These are phyloP conservation scores for Bucorvus abyssinicus DNA, from an alignment of 2,797 vertebrate genomes.

Conservation along the genomic window DNA sequence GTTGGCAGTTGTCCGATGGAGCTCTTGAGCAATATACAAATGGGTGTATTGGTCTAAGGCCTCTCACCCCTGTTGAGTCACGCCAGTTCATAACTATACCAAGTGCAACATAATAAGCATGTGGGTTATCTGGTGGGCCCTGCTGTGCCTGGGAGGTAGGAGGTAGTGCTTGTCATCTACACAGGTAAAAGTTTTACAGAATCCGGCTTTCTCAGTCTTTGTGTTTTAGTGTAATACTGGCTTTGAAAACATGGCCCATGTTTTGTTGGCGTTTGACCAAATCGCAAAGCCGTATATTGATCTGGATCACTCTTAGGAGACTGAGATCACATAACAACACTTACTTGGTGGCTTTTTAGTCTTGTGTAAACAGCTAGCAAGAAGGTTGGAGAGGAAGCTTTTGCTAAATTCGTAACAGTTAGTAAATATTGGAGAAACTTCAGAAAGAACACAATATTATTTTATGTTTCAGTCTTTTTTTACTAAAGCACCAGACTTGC, in stretches of 20 bases:
- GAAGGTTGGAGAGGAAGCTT: background rate
- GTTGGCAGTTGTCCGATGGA: background rate
- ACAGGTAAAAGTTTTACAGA: background rate
- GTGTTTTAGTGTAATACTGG: background rate
- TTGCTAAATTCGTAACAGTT: background rate
- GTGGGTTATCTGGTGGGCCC: background rate
- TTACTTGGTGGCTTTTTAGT: background rate
- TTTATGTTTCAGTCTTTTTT: background rate
- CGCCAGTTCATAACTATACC: background rate
- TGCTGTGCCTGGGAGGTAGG: background rate
- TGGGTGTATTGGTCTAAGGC: background rate
- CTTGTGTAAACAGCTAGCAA: background rate
- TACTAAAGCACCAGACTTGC: background rate
- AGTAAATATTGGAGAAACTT: background rate
- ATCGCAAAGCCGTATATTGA: rapidly evolving
- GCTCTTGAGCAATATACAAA: background rate
- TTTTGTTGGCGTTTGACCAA: background rate
- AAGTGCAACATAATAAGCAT: background rate
- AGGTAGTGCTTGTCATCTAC: background rate
- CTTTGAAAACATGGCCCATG: background rate
- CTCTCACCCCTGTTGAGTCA: background rate
- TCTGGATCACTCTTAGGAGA: background rate
- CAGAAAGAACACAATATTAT: background rate
- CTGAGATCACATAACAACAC: background rate
- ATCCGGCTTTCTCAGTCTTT: background rate